Evolutionary conservation across 2,888 invertebrate genomes (phyloP).

Genomic region (Acronicta leporina): DNA sequence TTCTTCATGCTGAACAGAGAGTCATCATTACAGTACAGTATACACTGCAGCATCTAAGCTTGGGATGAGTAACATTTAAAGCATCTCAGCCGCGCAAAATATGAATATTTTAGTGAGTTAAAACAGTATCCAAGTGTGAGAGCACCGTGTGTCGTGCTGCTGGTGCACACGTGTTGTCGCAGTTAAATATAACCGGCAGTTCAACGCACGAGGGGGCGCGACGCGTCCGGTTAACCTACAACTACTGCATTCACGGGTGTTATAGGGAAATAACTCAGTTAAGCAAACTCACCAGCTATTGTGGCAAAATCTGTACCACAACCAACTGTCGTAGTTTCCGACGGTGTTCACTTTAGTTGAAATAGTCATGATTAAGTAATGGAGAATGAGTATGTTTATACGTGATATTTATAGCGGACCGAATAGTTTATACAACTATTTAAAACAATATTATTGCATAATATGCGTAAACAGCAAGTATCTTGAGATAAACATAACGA

Average conservation of each 20-base stretch:
- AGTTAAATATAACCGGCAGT: slow-evolving; percentile 87
- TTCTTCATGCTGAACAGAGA: slow-evolving; percentile 35
- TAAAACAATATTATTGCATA: slow-evolving; percentile 43
- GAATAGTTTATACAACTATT: slow-evolving; percentile 3
- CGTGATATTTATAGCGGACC: not conserved
- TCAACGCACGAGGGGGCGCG: slow-evolving; percentile 83
- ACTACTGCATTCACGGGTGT: slow-evolving; percentile 64
- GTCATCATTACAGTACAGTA: slow-evolving; percentile 19
- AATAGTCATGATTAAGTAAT: not conserved
- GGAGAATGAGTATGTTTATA: not conserved
- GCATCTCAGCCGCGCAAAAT: slow-evolving; percentile 23
- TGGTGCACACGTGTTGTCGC: slow-evolving; percentile 82
- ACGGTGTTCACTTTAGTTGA: not conserved
- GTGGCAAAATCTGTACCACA: slow-evolving; percentile 2
- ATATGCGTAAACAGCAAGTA: slow-evolving; percentile 54
- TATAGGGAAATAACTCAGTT: slow-evolving; percentile 36
- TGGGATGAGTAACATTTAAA: slow-evolving; percentile 6
- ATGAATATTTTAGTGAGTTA: slow-evolving; percentile 65
- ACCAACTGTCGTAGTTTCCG: not conserved
- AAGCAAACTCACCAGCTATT: slow-evolving; percentile 13
- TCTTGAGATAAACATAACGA: slow-evolving; percentile 63
- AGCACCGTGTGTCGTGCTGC: slow-evolving; percentile 73
- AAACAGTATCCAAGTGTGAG: slow-evolving; percentile 73
- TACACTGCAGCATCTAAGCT: slow-evolving; percentile 4
- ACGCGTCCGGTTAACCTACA: slow-evolving; percentile 81